Evolutionary conservation across 64 coral and sea anemone species (phyloP).

Genomic region (Pachyseris speciosa): DNA sequence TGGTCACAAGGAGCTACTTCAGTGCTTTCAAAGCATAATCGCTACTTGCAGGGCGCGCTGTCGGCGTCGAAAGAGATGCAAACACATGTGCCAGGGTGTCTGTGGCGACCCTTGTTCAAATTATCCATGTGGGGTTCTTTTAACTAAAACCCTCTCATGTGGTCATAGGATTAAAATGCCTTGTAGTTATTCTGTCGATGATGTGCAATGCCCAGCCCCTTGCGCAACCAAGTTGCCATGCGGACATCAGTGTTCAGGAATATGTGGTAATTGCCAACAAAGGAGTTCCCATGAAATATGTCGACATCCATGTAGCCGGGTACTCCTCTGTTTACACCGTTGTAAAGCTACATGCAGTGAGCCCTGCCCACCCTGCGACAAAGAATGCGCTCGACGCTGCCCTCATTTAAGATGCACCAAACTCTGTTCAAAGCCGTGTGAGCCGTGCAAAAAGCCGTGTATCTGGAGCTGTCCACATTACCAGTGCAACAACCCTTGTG

Average conservation of each 20-base stretch:
- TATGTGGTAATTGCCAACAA: conserved; percentile 30
- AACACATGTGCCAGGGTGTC: conserved; percentile 14
- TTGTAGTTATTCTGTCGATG: conserved; percentile 14
- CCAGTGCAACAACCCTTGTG: too few species aligned
- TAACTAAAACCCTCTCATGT: conserved; percentile 39
- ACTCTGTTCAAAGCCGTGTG: conserved; percentile 35
- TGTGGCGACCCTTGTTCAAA: conserved; percentile 25
- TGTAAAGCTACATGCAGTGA: conserved; percentile 59
- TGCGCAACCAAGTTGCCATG: neutral
- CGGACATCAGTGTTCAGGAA: conserved; percentile 44
- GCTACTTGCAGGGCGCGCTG: conserved; percentile 11
- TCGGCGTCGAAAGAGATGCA: conserved; percentile 13
- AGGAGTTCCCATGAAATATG: conserved; percentile 54
- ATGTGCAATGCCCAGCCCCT: neutral
- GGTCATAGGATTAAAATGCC: conserved; percentile 15
- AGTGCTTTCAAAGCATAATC: neutral
- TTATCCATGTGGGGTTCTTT: neutral
- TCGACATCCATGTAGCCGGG: conserved; percentile 48
- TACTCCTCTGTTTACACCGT: conserved; percentile 63
- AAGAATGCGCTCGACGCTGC: conserved; percentile 55
- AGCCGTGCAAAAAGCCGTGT: conserved; percentile 47
- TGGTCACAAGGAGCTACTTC: conserved; percentile 4
- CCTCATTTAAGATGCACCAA: conserved; percentile 34
- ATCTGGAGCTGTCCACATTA: conserved; percentile 56
- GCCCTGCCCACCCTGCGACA: too few species aligned